These are phyloP conservation scores for Umimayanthus kanabou DNA, from an alignment of 92 coral and sea anemone genomes.

Conservation along the genomic window DNA sequence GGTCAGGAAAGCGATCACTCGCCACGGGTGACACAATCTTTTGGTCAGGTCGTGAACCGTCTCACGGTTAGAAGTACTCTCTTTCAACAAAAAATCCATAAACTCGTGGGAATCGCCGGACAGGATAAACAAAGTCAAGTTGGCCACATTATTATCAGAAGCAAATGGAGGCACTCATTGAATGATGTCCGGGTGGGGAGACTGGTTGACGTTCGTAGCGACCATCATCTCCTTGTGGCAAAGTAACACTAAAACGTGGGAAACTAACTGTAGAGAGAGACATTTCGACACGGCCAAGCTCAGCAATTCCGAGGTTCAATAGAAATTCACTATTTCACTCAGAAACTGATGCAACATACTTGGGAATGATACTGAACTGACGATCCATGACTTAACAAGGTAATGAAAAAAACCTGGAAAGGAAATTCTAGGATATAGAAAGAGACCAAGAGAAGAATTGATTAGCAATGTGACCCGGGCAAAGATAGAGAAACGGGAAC, in stretches of 20 bases:
- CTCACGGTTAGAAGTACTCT: conserved; percentile 23
- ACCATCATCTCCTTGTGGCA: too few species aligned
- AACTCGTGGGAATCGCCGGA: conserved; percentile 29
- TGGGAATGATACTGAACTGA: neutral
- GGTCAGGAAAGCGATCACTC: neutral
- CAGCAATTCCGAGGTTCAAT: neutral
- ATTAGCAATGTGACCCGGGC: neutral
- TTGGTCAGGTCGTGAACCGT: neutral
- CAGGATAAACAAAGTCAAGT: neutral
- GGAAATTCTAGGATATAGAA: neutral
- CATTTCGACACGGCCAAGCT: neutral
- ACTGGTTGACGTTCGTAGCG: too few species aligned
- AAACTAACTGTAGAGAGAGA: neutral
- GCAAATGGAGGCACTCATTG: conserved; percentile 17
- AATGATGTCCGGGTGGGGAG: neutral
- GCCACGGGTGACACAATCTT: conserved; percentile 23
- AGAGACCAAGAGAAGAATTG: neutral
- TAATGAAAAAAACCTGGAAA: neutral
- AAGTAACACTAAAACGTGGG: neutral
- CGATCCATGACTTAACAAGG: neutral
- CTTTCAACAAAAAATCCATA: conserved; percentile 35
- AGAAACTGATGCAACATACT: neutral
- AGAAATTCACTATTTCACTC: neutral
- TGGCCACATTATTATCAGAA: conserved; percentile 38
- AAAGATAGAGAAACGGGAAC: neutral